Evolutionary conservation across 2,888 invertebrate species (phyloP), one percentile per base, ranked within the genome.

Genomic region (Tipula confusa): DNA sequence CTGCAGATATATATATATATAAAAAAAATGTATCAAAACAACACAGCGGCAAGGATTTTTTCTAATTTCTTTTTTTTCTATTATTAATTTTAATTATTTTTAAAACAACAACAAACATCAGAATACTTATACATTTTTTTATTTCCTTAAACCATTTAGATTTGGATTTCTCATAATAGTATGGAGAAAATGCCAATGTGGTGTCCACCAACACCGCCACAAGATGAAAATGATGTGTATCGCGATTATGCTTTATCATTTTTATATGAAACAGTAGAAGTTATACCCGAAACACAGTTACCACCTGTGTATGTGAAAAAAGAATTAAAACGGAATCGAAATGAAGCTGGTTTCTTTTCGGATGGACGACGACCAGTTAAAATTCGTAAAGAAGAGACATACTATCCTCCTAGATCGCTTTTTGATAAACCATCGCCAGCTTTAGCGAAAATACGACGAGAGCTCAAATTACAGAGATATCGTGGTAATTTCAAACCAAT

Each of bases 171-270:
- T 86, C 92, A 92, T 86, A 92, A 92, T 88, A 93, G 92, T 82
- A 91, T 92, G 90, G 94, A 95, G 87, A 92, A 92, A 87, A 95
- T 95, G 95, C 95, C 96, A 91, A 93, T 97, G 92, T 99, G 98
- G 98, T 94, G 96, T 86, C 98, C 98, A 83, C 98, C 98, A 84
- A 98, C 98, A 24, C 98, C 98, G 84, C 98, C 98, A 11, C 94
- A 95, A 88, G 96, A 96, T 88, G 97, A 97, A 87, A 94, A 94
- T 87, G 98, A 98, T 89, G 92, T 97, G 84, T 97, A 97, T 91
- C 93, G 97, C 86, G 98, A 98, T 89, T 92, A 93, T 86, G 94
- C 95, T 84, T 90, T 97, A 89, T 93, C 94, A 85, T 95, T 96
- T 88, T 92, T 98, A 85, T 98, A 98, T 90, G 95, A 97, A 85